Conservation (phyloP, 1,140 invertebrate species). For the Heliconius congener region DNA sequence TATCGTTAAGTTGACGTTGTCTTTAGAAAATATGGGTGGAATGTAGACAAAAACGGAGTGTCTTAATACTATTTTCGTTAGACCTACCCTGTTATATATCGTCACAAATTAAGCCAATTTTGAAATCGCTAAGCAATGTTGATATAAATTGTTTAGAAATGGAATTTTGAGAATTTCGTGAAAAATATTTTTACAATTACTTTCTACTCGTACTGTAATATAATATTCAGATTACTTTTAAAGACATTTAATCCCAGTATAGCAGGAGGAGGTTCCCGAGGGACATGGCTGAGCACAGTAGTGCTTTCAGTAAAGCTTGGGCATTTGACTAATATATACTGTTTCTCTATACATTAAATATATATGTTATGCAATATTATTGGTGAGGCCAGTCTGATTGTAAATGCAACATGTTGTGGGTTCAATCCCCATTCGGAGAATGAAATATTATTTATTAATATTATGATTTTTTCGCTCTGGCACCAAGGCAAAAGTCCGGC, state of each 20-base stretch:
- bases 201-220: not conserved
- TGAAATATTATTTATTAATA: too few species aligned
- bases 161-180: too few species aligned
- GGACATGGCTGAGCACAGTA: not conserved
- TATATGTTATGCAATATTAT: too few species aligned
- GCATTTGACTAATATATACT: not conserved
- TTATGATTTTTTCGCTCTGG: too few species aligned
- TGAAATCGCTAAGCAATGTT: not conserved
- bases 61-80: not conserved
- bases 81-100: not conserved
- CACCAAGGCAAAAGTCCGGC: too few species aligned
- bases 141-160: not conserved
- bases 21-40: not conserved
- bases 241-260: conserved; percentile 12
- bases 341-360: conserved; percentile 52
- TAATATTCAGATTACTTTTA: conserved; percentile 9
- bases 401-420: too few species aligned
- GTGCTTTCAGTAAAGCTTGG: not conserved
- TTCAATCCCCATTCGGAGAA: too few species aligned
- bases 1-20: too few species aligned
- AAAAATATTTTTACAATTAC: not conserved
- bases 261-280: not conserved
- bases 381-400: too few species aligned
- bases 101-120: too few species aligned
- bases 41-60: not conserved